These are phyloP conservation scores for Beaufortia kweichowensis DNA, from an alignment of 2,113 vertebrate species.

Conservation along the genomic window DNA sequence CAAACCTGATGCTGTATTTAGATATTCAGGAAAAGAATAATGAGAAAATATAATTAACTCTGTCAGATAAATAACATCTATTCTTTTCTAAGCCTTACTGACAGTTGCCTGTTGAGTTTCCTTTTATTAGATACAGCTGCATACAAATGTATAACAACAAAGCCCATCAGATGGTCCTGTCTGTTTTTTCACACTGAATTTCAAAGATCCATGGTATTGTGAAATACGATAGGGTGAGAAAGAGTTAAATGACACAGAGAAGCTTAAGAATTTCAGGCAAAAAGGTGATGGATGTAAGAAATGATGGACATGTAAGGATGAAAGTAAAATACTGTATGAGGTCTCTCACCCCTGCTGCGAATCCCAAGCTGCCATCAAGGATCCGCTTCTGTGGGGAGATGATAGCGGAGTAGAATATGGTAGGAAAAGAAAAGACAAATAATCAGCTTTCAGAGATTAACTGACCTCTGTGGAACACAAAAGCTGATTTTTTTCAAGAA, in stretches of 20 bases:
- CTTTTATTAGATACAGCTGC: neutral
- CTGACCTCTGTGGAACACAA: too few relatives aligned
- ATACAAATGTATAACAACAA: neutral
- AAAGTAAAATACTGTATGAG: neutral
- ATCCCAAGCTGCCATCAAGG: slow-evolving; percentile 94
- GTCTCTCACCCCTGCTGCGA: slow-evolving; percentile 91
- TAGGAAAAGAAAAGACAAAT: neutral
- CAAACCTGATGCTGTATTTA: slow-evolving; percentile 18
- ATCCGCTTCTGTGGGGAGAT: slow-evolving; percentile 84
- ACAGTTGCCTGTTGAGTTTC: slow-evolving; percentile 4
- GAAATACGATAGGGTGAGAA: neutral
- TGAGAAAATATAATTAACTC: neutral
- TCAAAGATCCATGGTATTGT: neutral
- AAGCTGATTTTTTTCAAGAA: too few relatives aligned
- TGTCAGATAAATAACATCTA: slow-evolving; percentile 5
- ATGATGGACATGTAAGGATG: neutral
- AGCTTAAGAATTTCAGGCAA: neutral
- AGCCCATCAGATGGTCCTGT: neutral
- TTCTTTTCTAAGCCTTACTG: neutral
- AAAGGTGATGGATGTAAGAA: neutral
- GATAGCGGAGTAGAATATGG: slow-evolving; percentile 10
- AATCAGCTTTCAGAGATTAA: neutral
- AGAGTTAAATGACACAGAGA: neutral
- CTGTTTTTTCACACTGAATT: neutral
- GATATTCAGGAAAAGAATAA: slow-evolving; percentile 11